phyloP scores from a whole-genome alignment of 2,113 vertebrate species.

The Ptilonorhynchus violaceus region DNA sequence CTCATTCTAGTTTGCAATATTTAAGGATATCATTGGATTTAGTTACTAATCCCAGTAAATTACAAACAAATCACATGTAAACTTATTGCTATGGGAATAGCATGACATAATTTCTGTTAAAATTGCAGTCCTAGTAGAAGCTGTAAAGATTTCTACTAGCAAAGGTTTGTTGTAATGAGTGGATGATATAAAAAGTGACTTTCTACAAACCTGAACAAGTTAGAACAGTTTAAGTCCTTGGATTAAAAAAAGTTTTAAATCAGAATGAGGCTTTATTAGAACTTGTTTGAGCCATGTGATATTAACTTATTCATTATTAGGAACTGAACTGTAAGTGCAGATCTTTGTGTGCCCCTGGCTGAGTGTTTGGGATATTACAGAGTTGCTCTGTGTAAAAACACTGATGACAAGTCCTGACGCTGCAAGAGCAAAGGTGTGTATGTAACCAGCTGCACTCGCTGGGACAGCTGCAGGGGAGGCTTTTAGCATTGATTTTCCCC shows the following conservation, averaged over 20 bases:
- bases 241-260: not conserved
- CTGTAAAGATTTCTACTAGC: not conserved
- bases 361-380: not conserved
- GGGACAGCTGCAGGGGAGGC: not conserved
- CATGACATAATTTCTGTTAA: not conserved
- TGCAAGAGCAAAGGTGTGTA: not conserved
- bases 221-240: not conserved
- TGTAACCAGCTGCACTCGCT: not conserved
- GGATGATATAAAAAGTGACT: not conserved
- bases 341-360: not conserved
- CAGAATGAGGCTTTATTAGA: not conserved
- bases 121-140: not conserved
- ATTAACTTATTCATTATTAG: not conserved
- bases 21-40: not conserved
- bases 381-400: not conserved
- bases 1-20: not conserved
- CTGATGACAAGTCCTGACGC: not conserved
- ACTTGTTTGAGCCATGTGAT: not conserved
- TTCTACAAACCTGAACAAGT: not conserved
- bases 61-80: constrained; percentile 5
- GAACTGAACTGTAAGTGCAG: not conserved
- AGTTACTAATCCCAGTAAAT: not conserved
- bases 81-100: not conserved
- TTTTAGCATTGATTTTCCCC: not conserved
- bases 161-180: not conserved